Evolutionary conservation across 2,888 invertebrate species (phyloP).

Genomic region (Amphipyra berbera): DNA sequence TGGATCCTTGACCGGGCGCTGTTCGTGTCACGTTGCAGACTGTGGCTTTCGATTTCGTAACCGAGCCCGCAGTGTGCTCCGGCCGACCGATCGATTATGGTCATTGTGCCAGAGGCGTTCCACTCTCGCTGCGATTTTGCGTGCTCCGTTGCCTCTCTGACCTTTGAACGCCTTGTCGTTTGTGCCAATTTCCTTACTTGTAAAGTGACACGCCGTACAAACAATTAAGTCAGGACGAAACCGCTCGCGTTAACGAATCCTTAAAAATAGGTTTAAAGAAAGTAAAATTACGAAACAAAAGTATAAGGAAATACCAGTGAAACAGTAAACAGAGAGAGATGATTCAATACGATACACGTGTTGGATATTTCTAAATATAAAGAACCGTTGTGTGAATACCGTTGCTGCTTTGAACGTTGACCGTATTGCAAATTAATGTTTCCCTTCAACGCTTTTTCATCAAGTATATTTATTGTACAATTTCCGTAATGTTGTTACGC

Average conservation of each 20-base stretch:
- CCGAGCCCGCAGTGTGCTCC: slow-evolving; percentile 70
- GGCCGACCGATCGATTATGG: slow-evolving; percentile 77
- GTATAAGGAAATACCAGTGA: slow-evolving; percentile 73
- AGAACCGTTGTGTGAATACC: slow-evolving; percentile 82
- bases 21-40: slow-evolving; percentile 75
- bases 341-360: slow-evolving; percentile 83
- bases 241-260: slow-evolving; percentile 16
- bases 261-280: slow-evolving; percentile 59
- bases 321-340: slow-evolving; percentile 74
- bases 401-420: slow-evolving; percentile 77
- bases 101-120: slow-evolving; percentile 78
- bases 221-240: slow-evolving; percentile 24
- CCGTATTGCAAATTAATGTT: slow-evolving; percentile 77
- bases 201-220: slow-evolving; percentile 43
- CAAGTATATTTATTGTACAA: slow-evolving; percentile 63
- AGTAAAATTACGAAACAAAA: slow-evolving; percentile 72
- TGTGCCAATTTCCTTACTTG: slow-evolving; percentile 63
- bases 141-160: slow-evolving; percentile 64
- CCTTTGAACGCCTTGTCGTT: slow-evolving; percentile 63
- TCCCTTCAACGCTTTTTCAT: slow-evolving; percentile 69
- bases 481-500: slow-evolving; percentile 56
- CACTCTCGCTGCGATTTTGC: slow-evolving; percentile 72
- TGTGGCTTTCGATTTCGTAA: slow-evolving; percentile 81
- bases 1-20: slow-evolving; percentile 77
- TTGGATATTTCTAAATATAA: slow-evolving; percentile 82